These are phyloP conservation scores for Siphlonurus alternatus DNA, from an alignment of 2,888 invertebrate genomes.

Conservation along the genomic window DNA sequence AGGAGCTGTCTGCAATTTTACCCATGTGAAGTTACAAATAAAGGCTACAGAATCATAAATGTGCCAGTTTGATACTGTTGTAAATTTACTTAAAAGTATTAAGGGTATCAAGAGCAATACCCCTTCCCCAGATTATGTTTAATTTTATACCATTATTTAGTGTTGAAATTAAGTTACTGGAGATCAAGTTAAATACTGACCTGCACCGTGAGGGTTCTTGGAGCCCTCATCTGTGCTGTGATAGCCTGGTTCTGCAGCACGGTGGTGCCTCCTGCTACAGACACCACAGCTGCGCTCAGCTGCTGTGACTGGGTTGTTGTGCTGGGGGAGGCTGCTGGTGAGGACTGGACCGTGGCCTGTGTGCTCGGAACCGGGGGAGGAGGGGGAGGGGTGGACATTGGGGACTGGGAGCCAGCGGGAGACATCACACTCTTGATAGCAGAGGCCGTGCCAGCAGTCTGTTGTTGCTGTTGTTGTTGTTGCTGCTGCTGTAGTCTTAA, in stretches of 20 bases:
- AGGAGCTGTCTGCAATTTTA: too few species aligned
- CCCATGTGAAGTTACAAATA: too few species aligned
- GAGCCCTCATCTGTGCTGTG: not conserved
- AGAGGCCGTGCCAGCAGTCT: conserved; percentile 17
- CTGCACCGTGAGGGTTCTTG: not conserved
- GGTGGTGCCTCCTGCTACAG: conserved; percentile 1
- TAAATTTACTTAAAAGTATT: too few species aligned
- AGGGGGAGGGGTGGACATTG: not conserved
- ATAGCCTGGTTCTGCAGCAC: not conserved
- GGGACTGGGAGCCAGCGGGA: not conserved
- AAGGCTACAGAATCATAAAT: too few species aligned
- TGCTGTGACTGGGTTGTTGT: not conserved
- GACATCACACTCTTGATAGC: conserved; percentile 4
- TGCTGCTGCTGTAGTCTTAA: conserved; percentile 17
- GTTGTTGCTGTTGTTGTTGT: conserved; percentile 17
- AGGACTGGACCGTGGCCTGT: not conserved
- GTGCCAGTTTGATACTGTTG: too few species aligned
- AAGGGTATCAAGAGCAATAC: too few species aligned
- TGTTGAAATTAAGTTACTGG: too few species aligned
- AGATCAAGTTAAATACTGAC: not conserved
- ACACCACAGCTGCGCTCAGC: not conserved
- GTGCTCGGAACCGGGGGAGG: conserved; percentile 1
- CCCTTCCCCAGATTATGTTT: too few species aligned
- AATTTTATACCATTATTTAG: too few species aligned
- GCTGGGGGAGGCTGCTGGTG: not conserved